Evolutionary conservation across 35 echinoderm and acorn worm genomes (phyloP), one percentile per base, ranked within the genome.

Genomic region (Lytechinus variegatus): DNA sequence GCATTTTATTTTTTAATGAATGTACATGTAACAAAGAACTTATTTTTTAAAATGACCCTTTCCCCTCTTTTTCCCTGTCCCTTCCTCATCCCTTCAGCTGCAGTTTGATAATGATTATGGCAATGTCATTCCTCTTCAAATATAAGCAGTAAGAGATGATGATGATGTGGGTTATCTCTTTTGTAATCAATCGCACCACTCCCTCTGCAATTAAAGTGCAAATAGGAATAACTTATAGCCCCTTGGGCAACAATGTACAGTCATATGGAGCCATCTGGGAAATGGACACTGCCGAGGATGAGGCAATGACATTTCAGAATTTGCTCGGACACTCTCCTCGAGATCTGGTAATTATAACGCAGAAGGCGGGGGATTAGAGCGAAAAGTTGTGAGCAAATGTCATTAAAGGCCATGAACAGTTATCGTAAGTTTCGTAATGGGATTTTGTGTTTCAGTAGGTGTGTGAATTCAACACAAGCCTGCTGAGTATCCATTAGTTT

Each of bases 271-370:
- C 16, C 19, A 79, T 21, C n/a, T 79, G 4, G 0, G 21, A 24
- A 79, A 79, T 79, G 19, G 66, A 8, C 66, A 16, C 33, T 79
- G 66, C 66, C 24, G n/a, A 79, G 66, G 33, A 79, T 24, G 66
- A 79, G 66, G 66, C 66, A 79, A 79, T 79, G 66, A 79, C 66
- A 79, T 79, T 79, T 79, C 66, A 79, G 66, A 79, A n/a, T n/a
- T 79, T 79, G 19, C 66, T 24, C 21, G 19, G 66, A 79, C 19
- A 79, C 66, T 79, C 66, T 79, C n/a, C 0, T 44, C 33, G 33
- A 44, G 19, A 79, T 79, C 66, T 79, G 16, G 66, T 79, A 79
- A 79, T 79, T 79, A 79, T 79, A 24, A 79, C 19, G 66, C 19
- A 79, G 66, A 7, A 79, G 66, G 66, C 66, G n/a, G n/a, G 33